Evolutionary conservation across 2,113 vertebrate species (phyloP).

Genomic region (Ranitomeya variabilis): DNA sequence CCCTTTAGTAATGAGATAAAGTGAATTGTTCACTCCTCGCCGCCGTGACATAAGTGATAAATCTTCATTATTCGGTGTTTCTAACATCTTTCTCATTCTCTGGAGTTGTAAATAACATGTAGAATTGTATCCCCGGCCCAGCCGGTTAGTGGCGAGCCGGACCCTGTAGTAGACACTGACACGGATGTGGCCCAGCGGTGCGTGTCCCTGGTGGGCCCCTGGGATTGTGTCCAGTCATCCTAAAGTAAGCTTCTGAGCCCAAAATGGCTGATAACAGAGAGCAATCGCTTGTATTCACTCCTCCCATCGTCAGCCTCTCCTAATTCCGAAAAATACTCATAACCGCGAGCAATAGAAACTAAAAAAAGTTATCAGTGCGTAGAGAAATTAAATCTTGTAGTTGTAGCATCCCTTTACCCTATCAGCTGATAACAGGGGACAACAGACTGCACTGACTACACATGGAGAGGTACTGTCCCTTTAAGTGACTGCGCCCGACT

Average conservation of each 20-base stretch:
- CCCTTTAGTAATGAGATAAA: background rate
- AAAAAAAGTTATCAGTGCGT: too few relatives aligned
- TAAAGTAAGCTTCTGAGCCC: background rate
- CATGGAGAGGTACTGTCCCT: background rate
- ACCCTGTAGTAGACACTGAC: too few relatives aligned
- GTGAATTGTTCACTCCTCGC: background rate
- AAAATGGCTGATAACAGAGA: background rate
- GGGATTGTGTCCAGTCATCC: background rate
- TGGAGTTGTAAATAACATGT: background rate
- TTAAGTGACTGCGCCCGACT: background rate
- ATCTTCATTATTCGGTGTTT: constrained; percentile 1
- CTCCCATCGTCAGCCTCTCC: too few relatives aligned
- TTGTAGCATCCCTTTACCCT: too few relatives aligned
- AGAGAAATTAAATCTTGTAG: too few relatives aligned
- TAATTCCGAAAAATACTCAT: background rate
- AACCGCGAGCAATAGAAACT: background rate
- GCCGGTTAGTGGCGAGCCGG: too few relatives aligned
- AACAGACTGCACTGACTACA: background rate
- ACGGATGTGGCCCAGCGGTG: too few relatives aligned
- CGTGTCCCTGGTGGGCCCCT: too few relatives aligned
- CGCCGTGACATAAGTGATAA: background rate
- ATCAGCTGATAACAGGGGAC: background rate
- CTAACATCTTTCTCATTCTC: background rate
- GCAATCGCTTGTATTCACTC: background rate
- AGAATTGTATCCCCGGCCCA: too few relatives aligned